Conservation (phyloP, 2,888 invertebrate genomes). For the Cheilosia pagana region DNA sequence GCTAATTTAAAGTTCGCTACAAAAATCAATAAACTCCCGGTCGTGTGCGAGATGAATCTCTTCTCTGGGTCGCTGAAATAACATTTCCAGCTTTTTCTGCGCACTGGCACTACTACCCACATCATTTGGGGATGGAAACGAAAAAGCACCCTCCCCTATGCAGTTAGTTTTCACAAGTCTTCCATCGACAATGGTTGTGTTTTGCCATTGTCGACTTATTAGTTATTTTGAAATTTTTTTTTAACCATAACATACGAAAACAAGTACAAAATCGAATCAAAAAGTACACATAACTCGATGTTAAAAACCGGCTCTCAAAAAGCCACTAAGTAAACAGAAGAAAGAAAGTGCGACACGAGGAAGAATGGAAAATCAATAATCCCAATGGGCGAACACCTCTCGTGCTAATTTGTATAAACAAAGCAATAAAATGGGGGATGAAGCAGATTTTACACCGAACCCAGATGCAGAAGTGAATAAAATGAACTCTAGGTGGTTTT, state of each 20-base stretch:
- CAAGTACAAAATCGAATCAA: constrained; percentile 26
- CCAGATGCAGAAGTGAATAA: constrained; percentile 23
- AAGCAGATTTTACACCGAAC: constrained; percentile 26
- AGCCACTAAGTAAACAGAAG: neutral
- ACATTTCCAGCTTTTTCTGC: constrained; percentile 46
- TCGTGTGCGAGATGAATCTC: constrained; percentile 53
- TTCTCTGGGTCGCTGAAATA: constrained; percentile 26
- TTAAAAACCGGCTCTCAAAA: neutral
- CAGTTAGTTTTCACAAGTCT: constrained; percentile 81
- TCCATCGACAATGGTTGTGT: constrained; percentile 79
- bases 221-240: constrained; percentile 34
- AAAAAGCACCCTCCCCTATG: constrained; percentile 12
- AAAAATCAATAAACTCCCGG: constrained; percentile 55
- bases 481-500: constrained; percentile 45
- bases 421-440: constrained; percentile 37
- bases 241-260: neutral
- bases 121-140: constrained; percentile 14
- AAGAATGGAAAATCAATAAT: constrained; percentile 65
- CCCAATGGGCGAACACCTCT: constrained; percentile 28
- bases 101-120: constrained; percentile 17
- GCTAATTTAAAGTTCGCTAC: constrained; percentile 14
- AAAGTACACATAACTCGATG: constrained; percentile 16
- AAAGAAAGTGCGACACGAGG: constrained; percentile 9
- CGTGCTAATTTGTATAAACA: constrained; percentile 48
- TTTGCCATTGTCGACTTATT: constrained; percentile 69